Percentiles rank a stretch among this genome's conserved stretches.
phyloP scores from a whole-genome alignment of 2,113 vertebrate species.

The Ginglymostoma cirratum region DNA sequence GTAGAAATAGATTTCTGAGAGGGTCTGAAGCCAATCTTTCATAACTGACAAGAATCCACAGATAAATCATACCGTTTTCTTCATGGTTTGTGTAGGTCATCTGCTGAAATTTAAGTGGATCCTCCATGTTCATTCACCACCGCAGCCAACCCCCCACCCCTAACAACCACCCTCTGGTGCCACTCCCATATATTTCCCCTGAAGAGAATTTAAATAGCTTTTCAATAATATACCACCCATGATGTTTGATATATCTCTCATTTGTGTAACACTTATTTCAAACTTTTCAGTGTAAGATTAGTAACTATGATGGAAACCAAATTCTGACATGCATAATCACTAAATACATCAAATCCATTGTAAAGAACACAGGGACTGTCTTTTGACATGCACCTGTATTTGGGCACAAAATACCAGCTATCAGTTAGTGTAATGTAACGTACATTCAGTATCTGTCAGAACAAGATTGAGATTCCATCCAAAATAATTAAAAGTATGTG shows the following conservation, averaged over 20 bases:
- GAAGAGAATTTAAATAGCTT: neutral
- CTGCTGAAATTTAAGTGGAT: neutral
- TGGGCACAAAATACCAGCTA: neutral
- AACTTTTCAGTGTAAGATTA: neutral
- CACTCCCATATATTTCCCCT: neutral
- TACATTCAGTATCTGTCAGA: neutral
- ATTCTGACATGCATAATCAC: neutral
- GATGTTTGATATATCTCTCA: neutral
- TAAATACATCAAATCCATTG: neutral
- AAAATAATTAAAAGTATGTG: neutral
- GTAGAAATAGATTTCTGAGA: neutral
- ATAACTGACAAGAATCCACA: neutral
- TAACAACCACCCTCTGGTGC: too few relatives aligned
- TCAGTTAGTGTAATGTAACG: neutral
- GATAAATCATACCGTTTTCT: neutral
- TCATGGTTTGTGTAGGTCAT: neutral
- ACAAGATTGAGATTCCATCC: neutral
- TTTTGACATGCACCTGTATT: neutral
- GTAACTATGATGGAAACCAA: neutral
- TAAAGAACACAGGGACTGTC: neutral
- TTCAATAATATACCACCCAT: neutral
- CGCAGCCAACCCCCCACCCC: too few relatives aligned
- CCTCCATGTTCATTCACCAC: neutral
- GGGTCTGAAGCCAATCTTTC: neutral
- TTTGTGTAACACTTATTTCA: neutral